These are phyloP conservation scores for Penaeus vannamei DNA, from an alignment of 1,140 invertebrate genomes.

Conservation along the genomic window DNA sequence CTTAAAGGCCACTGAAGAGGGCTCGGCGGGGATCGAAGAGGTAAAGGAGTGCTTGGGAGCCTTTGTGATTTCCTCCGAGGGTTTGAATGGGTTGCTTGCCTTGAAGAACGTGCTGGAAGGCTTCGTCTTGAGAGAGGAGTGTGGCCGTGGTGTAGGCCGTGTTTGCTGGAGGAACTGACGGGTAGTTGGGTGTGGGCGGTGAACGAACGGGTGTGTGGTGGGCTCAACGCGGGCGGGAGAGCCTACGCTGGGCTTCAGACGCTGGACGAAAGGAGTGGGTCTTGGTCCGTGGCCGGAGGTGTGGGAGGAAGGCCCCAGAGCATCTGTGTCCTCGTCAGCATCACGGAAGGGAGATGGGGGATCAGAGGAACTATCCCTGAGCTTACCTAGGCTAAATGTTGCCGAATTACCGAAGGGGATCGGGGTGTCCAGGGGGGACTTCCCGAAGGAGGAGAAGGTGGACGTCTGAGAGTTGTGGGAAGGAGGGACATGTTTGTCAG, in stretches of 20 bases:
- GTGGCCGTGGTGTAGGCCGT: too few species aligned
- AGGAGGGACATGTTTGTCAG: background rate
- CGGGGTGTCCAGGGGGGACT: background rate
- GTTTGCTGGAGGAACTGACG: too few species aligned
- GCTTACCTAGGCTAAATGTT: slow-evolving; percentile 23
- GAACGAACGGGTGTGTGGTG: too few species aligned
- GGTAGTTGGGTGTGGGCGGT: too few species aligned
- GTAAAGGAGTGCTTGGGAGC: too few species aligned
- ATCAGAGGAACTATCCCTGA: background rate
- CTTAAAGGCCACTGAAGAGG: too few species aligned
- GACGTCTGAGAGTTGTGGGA: slow-evolving; percentile 10
- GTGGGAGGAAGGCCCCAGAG: background rate
- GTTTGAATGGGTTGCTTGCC: too few species aligned
- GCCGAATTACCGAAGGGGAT: slow-evolving; percentile 50
- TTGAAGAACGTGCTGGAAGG: too few species aligned
- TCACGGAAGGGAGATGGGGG: slow-evolving; percentile 6
- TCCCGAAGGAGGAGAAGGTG: slow-evolving; percentile 38
- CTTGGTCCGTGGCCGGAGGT: background rate
- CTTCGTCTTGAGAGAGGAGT: too few species aligned
- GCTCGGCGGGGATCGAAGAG: too few species aligned
- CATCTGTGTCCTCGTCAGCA: background rate
- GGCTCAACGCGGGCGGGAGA: background rate
- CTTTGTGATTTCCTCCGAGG: too few species aligned
- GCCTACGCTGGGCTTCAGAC: background rate
- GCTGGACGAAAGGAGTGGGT: background rate